phyloP scores from a whole-genome alignment of 2,113 vertebrate species.

The Lethenteron camtschaticum region DNA sequence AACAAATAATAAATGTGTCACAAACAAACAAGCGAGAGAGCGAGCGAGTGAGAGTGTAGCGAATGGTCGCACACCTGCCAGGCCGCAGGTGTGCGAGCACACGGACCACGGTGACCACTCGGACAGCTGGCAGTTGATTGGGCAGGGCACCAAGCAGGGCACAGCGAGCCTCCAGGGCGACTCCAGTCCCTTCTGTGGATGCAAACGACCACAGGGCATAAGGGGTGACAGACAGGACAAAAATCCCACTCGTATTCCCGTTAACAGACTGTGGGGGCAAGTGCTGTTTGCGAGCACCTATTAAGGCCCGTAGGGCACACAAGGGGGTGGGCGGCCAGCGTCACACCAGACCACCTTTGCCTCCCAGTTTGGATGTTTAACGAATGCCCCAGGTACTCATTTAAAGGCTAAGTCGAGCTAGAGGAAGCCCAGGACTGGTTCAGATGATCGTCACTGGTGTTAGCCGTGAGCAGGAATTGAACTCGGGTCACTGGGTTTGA shows the following conservation, averaged over 20 bases:
- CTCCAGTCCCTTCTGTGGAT: slow-evolving; percentile 48
- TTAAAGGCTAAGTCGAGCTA: too few species aligned
- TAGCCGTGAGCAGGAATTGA: too few species aligned
- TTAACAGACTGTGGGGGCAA: neutral
- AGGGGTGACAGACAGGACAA: neutral
- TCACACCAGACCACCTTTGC: too few species aligned
- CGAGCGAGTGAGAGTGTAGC: neutral
- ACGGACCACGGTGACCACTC: slow-evolving; percentile 80
- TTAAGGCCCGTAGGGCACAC: too few species aligned
- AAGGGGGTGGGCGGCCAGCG: too few species aligned
- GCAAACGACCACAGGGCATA: slow-evolving; percentile 12
- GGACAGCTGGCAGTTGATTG: slow-evolving; percentile 84
- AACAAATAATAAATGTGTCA: neutral
- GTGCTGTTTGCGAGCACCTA: too few species aligned
- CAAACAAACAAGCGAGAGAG: too few species aligned
- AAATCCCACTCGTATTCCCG: neutral
- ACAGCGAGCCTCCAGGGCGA: slow-evolving; percentile 78
- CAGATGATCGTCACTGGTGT: too few species aligned
- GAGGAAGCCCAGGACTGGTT: too few species aligned
- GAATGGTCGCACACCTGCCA: slow-evolving; percentile 42
- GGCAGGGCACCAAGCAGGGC: slow-evolving; percentile 74
- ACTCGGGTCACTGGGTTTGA: too few species aligned
- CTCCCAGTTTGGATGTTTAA: too few species aligned
- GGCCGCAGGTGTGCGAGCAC: slow-evolving; percentile 70
- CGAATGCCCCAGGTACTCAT: too few species aligned